Evolutionary conservation across 2,797 vertebrate genomes (phyloP), one percentile per base, ranked within the genome.

Genomic region (Rhabdomys pumilio): DNA sequence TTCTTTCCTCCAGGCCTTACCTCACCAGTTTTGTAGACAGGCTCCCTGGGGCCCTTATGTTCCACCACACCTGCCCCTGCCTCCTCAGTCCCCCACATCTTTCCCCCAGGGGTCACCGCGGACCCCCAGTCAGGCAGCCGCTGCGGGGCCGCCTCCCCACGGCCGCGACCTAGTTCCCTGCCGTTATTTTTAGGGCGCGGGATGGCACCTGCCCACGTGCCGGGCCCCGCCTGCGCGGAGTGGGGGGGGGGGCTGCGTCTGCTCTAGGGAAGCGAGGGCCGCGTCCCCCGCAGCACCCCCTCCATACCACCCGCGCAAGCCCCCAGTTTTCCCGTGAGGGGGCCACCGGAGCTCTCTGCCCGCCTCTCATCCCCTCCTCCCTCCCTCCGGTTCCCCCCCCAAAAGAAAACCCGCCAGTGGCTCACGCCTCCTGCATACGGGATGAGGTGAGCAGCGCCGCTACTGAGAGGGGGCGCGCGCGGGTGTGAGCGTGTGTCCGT

Each of bases 401-500:
- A 77, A 41, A 59, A 81, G 87, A 95, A 97, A 93, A 94, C 97
- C 97, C 97, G 97, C 97, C 98, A 96, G 97, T 97, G 97, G 98
- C 97, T 98, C 98, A 98, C 98, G 98, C 98, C 98, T 99, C 97
- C 98, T 98, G 99, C 99, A 99, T 99, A 99, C 99, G 98, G 98
- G 99, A 99, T 99, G 99, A 99, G 99, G 98, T 98, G 98, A 98
- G 98, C 99, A 98, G 98, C 99, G 98, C 98, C 97, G 97, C 98
- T 97, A 98, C 98, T 93, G 97, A 98, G 97, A 97, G 97, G 97
- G 95, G 98, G 97, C 97, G 96, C 97, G 97, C 98, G 98, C 98
- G 98, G 98, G 98, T 96, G 98, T 98, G 98, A 98, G 98, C 98
- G 98, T 98, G 98, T 98, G 98, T 98, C 98, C 97, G 98, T 98